phyloP scores from a whole-genome alignment of 2,113 vertebrate genomes.

The Fregata magnificens region DNA sequence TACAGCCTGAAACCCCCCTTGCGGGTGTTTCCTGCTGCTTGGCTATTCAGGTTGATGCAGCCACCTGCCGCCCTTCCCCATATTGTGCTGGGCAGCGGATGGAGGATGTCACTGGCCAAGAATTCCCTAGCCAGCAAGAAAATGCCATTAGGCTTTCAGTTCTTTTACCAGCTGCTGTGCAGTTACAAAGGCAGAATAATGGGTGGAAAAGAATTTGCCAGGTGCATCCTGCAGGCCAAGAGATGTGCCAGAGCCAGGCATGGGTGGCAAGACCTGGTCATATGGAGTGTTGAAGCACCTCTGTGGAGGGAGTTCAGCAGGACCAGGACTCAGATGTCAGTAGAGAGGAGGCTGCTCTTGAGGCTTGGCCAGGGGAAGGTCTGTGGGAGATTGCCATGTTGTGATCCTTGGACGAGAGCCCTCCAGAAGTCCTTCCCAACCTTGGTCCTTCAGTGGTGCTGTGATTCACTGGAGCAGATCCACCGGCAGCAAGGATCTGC shows the following conservation, averaged over 20 bases:
- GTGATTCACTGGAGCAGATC: neutral
- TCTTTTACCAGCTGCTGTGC: neutral
- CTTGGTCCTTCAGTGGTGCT: neutral
- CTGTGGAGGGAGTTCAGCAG: neutral
- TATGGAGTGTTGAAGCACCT: neutral
- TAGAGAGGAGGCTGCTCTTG: neutral
- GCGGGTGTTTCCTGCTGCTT: neutral
- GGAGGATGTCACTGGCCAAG: neutral
- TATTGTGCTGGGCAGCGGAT: neutral
- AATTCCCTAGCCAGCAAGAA: neutral
- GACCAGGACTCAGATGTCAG: neutral
- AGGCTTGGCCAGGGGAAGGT: neutral
- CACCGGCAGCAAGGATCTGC: neutral
- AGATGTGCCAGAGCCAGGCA: neutral
- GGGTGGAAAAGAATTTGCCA: neutral
- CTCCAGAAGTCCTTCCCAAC: neutral
- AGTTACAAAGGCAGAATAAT: neutral
- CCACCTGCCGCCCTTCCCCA: neutral
- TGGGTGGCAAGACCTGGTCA: neutral
- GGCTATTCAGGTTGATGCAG: neutral
- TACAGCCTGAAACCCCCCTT: neutral
- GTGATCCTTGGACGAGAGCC: neutral
- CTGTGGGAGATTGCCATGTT: neutral
- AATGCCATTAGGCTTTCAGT: neutral
- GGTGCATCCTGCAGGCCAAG: slow-evolving; percentile 1